A percentile compares a stretch with the other conserved stretches of the same genome.
Evolutionary conservation across 2,113 vertebrate genomes (phyloP).

Genomic region (Ellobius talpinus): DNA sequence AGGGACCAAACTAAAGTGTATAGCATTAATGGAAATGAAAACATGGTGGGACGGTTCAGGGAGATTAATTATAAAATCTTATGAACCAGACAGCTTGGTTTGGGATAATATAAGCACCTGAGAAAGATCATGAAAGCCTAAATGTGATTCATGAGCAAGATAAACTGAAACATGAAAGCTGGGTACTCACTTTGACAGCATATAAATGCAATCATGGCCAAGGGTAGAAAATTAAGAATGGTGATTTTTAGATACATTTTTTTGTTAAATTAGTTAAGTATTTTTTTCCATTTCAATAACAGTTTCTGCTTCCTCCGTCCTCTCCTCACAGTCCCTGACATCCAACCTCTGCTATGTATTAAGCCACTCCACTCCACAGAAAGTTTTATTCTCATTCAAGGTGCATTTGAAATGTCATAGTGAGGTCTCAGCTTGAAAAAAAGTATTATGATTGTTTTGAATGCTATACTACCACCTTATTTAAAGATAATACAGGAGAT

Average conservation of each 20-base stretch:
- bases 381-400: background rate
- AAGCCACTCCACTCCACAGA: background rate
- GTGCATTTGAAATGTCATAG: background rate
- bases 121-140: conserved; percentile 8
- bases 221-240: background rate
- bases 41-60: background rate
- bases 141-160: conserved; percentile 29
- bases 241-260: background rate
- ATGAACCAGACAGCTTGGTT: background rate
- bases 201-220: background rate
- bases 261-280: no score
- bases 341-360: background rate
- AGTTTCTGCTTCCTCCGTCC: background rate
- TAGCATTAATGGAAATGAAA: background rate
- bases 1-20: background rate
- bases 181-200: background rate
- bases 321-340: background rate
- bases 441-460: background rate
- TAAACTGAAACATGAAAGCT: background rate
- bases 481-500: background rate
- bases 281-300: background rate
- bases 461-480: background rate
- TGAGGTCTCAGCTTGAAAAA: background rate
- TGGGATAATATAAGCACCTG: background rate
- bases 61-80: conserved; percentile 38